Base-by-base conservation (phyloP, 2,113 vertebrate species). In the Mystacornis crossleyi region DNA sequence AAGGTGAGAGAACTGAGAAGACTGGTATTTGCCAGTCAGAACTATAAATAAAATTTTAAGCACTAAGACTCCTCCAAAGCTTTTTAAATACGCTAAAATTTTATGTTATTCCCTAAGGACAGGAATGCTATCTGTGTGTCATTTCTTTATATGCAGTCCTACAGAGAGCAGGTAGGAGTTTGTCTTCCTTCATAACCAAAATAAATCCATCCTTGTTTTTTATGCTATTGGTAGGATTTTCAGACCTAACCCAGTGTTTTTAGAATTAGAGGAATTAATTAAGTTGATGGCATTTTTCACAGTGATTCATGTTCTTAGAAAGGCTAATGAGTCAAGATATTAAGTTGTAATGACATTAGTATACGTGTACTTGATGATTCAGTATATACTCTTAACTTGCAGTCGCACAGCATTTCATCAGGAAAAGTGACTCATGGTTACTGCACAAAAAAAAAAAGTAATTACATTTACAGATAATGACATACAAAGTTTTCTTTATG, bases 21-120 rank as follows among this genome's bases (percentile, higher is more conserved):
- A 70, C 43, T 93, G 54, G 64, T 92, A 73, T 92, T 92, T 94
- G 79, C 79, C 47, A 95, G 82, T 92, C 75, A 92, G 79, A 90
- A 45, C 85, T 90, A 95, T 86, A 96, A 96, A 96, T 96, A 96
- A 70, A 55, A 26, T 90, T 94, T 60, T 80, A 40, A 93, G 55
- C n/a, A 57, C 53, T 81, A 86, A 85, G 43, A 81, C 65, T 75
- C 58, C 67, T 81, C 88, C 75, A 81, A 83, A 88, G 51, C 31
- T 77, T 90, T 88, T 94, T 82, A 90, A 96, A 90, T 70, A 95
- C 47, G 38, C 26, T 74, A 82, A 66, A 78, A 64, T 88, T 77
- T 64, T 90, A 66, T 43, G 29, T 18, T 90, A 47, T 89, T 90
- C 82, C 64, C 82, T 73, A 90, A 73, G 86, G 82, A 90, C 77